Conservation (phyloP, 2,888 invertebrate species). For the Hybos culiciformis region DNA sequence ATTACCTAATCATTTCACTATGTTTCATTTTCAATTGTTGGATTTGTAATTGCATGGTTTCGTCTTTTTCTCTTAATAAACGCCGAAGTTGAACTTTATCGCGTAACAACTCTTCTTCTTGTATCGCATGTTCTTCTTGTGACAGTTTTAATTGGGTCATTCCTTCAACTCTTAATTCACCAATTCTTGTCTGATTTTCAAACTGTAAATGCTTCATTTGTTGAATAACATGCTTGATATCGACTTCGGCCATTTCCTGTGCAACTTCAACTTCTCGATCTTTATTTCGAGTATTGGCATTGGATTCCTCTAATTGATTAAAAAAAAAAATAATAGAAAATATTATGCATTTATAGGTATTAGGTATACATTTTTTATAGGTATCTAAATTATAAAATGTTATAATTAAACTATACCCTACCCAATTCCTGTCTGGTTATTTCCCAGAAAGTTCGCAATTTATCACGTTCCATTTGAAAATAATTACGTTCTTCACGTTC, state of each 20-base stretch:
- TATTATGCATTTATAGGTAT: not conserved
- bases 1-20: constrained; percentile 27
- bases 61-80: constrained; percentile 39
- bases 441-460: constrained; percentile 90
- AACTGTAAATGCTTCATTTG: constrained; percentile 87
- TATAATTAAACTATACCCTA: too few species aligned
- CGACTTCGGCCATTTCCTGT: constrained; percentile 73
- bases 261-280: constrained; percentile 80
- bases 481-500: constrained; percentile 92
- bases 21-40: constrained; percentile 30
- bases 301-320: constrained; percentile 31
- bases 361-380: constrained; percentile 1
- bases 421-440: constrained; percentile 82
- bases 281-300: constrained; percentile 46
- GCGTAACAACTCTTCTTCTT: constrained; percentile 60
- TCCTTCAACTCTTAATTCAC: constrained; percentile 72
- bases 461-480: constrained; percentile 89
- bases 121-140: constrained; percentile 65
- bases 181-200: constrained; percentile 75
- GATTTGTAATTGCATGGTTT: constrained; percentile 29
- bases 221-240: constrained; percentile 78
- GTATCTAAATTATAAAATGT: constrained; percentile 4
- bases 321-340: constrained; percentile 6
- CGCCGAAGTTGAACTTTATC: constrained; percentile 40
- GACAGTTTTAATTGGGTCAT: constrained; percentile 68